These are phyloP conservation scores for Ricordea florida DNA, from an alignment of 92 coral and sea anemone species.

Conservation along the genomic window DNA sequence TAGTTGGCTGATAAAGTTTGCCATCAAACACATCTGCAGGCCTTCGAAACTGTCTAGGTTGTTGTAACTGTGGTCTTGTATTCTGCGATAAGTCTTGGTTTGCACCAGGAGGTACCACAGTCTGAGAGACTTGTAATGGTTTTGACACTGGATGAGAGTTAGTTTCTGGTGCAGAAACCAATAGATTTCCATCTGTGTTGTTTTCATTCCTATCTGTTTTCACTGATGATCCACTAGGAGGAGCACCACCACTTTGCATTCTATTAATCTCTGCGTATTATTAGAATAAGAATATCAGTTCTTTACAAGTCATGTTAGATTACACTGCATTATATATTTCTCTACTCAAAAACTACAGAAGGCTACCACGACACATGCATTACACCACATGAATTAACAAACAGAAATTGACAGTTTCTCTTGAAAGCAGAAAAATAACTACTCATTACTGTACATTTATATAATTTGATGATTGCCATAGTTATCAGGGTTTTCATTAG, in stretches of 20 bases:
- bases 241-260: constrained; percentile 77
- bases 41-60: constrained; percentile 41
- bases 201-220: constrained; percentile 45
- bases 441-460: too few species aligned
- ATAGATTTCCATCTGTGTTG: constrained; percentile 33
- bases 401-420: too few species aligned
- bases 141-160: constrained; percentile 1
- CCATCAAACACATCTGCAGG: constrained; percentile 64
- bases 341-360: too few species aligned
- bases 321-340: too few species aligned
- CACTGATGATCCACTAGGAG: constrained; percentile 29
- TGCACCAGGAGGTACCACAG: not conserved
- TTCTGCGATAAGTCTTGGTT: constrained; percentile 19
- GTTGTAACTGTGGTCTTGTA: constrained; percentile 20
- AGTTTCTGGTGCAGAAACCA: constrained; percentile 16
- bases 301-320: too few species aligned
- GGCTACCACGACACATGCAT: too few species aligned
- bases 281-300: not conserved
- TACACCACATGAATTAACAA: too few species aligned
- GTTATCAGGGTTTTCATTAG: too few species aligned
- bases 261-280: constrained; percentile 80
- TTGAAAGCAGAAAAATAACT: too few species aligned
- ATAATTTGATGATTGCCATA: too few species aligned
- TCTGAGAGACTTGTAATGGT: not conserved
- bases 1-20: constrained; percentile 87